Evolutionary conservation across 2,113 vertebrate species (phyloP).

Genomic region (Saiga tatarica): DNA sequence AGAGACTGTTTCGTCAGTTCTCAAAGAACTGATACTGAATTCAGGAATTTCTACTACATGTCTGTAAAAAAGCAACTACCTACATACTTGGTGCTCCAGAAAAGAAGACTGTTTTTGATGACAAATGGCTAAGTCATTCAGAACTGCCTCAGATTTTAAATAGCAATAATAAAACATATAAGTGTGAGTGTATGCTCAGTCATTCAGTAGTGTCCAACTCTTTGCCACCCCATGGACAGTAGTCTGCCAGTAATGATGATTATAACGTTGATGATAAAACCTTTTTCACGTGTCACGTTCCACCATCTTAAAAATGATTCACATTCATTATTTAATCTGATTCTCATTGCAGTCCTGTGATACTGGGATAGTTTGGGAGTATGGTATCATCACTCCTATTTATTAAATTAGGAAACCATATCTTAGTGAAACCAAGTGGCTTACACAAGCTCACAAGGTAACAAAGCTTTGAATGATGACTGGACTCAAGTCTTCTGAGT

Average conservation of each 20-base stretch:
- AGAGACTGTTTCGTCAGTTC: neutral
- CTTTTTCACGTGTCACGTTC: neutral
- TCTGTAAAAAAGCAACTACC: neutral
- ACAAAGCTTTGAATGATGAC: neutral
- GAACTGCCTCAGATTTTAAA: neutral
- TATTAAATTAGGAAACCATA: neutral
- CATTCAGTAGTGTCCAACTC: neutral
- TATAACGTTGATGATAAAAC: neutral
- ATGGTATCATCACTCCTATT: neutral
- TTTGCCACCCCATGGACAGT: neutral
- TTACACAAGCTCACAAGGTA: neutral
- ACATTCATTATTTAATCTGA: neutral
- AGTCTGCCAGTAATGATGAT: neutral
- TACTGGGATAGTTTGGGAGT: neutral
- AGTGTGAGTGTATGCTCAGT: neutral
- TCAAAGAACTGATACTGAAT: neutral
- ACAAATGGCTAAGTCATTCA: neutral
- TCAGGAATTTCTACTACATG: neutral
- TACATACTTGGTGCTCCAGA: neutral
- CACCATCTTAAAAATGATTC: neutral
- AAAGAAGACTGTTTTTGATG: neutral
- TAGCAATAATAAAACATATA: neutral
- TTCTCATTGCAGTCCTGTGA: neutral
- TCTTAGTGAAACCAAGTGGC: neutral
- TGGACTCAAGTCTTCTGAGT: neutral